Base-by-base conservation (phyloP, 1,140 invertebrate species). In the Chironomus striatipennis region DNA sequence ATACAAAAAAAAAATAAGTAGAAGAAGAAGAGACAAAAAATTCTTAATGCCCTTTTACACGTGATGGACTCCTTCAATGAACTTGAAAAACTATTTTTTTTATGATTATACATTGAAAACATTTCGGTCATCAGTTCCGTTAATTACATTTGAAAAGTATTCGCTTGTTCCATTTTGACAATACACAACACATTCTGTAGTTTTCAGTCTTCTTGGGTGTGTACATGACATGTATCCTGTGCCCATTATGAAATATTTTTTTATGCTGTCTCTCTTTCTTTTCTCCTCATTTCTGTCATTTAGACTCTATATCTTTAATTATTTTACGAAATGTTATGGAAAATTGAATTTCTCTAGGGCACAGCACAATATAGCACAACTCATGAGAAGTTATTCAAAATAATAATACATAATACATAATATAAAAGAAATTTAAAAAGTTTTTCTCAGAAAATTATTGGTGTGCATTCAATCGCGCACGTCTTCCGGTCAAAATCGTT, bases 101-200 rank as follows among this genome's bases (percentile, higher is more conserved):
- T 15, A 57, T 57, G 43, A 10, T 47, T 47, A 47, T 15, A 47
- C 43, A n/a, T 57, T 15, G 47, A 57, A 57, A 57, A 57, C 47
- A 57, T 57, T 57, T 57, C 47, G n/a, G 47, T 57, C 47, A 57
- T 57, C 47, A n/a, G 47, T 57, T 57, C 47, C 47, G 47, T 57
- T 57, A 57, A 57, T 57, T 57, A 57, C 47, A 57, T 57, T n/a
- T n/a, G 12, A n/a, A 57, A 57, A 57, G 9, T 10, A 15, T 57
- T 57, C 24, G 24, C 24, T 34, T 34, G 24, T 34, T 34, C 24
- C 24, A 34, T 34, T 34, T 34, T 34, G 24, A 34, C 24, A 34
- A 34, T 34, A 34, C 5, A 34, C 24, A 34, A 34, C 24, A 34
- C 24, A 34, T 34, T 57, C 12, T n/a, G 47, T 57, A 57, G 47